Evolutionary conservation across 2,113 vertebrate species (phyloP), one percentile per base, ranked within the genome.

Genomic region (Tetraodon nigroviridis): DNA sequence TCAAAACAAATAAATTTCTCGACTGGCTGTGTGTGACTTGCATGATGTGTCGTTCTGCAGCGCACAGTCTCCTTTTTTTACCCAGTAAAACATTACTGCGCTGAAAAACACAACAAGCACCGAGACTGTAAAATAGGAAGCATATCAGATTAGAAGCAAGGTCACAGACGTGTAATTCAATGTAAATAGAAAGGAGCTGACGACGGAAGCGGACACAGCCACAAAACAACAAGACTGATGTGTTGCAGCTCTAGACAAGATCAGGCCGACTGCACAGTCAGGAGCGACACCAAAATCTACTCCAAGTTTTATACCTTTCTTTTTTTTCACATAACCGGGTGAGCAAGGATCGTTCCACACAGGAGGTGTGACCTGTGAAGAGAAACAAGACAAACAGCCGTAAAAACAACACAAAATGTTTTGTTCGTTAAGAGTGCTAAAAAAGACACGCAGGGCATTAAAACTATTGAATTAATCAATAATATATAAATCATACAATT

Each of bases 81-180:
- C 13, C 1, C 15, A 49, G n/a, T 18, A n/a, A 58, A n/a, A 51
- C 42, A 51, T 48, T 5, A 69, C 44, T 64, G 22, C 61, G 46
- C 20, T 0, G 13, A 62, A 62, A 64, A n/a, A 66, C 51, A 55
- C 37, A 46, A 52, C 45, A 16, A 61, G 20, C 7, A 10, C 40
- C 44, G 24, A 76, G 41, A 53, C 12, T 7, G 47, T 52, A 29
- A 69, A 51, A 71, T 13, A 47, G 21, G 16, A 61, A n/a, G 11
- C 18, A 51, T 58, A 64, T 60, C 40, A n/a, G 56, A 67, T 57
- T 55, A 61, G 51, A 71, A 7, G 27, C 55, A 63, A 59, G 58
- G 51, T 54, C 41, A 62, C 55, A 64, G 49, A 19, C 12, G 20
- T 54, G 56, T 51, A 65, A 62, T 64, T 0, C 17, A 48, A 24